Conservation (phyloP, 2,113 vertebrate species). For the Rana temporaria region DNA sequence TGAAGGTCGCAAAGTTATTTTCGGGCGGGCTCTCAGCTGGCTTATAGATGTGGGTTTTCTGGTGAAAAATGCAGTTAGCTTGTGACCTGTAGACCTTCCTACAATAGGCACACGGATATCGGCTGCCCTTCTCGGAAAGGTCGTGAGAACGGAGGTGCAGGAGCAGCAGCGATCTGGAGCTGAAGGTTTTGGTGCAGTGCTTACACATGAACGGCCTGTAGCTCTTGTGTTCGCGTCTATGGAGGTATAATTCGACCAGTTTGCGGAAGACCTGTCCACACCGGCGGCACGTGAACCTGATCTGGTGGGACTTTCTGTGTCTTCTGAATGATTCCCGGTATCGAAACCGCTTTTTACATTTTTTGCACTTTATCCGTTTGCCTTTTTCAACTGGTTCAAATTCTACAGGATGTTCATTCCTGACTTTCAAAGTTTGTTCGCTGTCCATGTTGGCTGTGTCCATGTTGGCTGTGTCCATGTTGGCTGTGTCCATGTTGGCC, state of each 20-base stretch:
- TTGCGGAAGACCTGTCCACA: slow-evolving; percentile 10
- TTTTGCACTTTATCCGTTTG: background rate
- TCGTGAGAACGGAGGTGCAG: slow-evolving; percentile 23
- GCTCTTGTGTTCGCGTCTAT: background rate
- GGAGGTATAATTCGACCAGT: slow-evolving; percentile 12
- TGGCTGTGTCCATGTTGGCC: background rate
- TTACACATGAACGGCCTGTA: slow-evolving; percentile 1
- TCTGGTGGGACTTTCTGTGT: background rate
- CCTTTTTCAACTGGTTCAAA: background rate
- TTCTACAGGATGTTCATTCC: background rate
- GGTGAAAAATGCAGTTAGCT: background rate
- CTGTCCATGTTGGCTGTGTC: background rate
- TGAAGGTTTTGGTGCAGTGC: slow-evolving; percentile 14
- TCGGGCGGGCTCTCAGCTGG: background rate
- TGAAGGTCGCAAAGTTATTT: background rate
- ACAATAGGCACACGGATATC: background rate
- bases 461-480: background rate
- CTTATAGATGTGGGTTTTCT: background rate
- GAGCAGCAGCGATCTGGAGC: slow-evolving; percentile 2
- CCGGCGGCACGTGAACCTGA: background rate
- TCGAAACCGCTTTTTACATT: slow-evolving; percentile 20
- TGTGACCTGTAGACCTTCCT: too few relatives aligned
- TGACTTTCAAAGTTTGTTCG: background rate
- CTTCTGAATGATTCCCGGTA: background rate
- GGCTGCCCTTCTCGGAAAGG: background rate